Evolutionary conservation across 2,888 invertebrate genomes (phyloP).

Genomic region (Platycheirus rosarum): DNA sequence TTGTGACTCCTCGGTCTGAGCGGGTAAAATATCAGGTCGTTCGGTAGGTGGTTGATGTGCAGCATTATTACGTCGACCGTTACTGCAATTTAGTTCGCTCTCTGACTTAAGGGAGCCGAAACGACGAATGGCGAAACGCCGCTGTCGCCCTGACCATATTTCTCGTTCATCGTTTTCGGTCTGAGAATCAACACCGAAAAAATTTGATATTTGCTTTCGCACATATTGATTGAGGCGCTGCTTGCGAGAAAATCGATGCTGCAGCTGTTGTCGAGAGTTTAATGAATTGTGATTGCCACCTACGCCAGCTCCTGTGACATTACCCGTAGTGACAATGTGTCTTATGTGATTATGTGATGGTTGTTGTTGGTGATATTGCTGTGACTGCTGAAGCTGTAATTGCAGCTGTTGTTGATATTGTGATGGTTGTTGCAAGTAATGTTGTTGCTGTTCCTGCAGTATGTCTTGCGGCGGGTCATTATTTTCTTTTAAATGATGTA

Average conservation of each 20-base stretch:
- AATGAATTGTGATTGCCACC: slow-evolving; percentile 74
- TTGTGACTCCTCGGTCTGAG: slow-evolving; percentile 77
- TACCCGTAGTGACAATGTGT: slow-evolving; percentile 48
- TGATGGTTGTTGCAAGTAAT: slow-evolving; percentile 19
- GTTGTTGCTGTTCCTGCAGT: slow-evolving; percentile 48
- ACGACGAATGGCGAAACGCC: slow-evolving; percentile 81
- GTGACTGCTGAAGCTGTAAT: slow-evolving; percentile 54
- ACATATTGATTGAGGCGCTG: slow-evolving; percentile 81
- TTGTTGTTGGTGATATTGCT: slow-evolving; percentile 58
- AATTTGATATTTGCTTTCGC: slow-evolving; percentile 80
- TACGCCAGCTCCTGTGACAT: slow-evolving; percentile 8
- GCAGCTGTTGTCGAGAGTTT: slow-evolving; percentile 75
- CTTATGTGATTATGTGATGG: slow-evolving; percentile 48
- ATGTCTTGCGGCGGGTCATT: slow-evolving; percentile 58
- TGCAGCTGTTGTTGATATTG: slow-evolving; percentile 61
- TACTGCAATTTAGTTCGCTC: slow-evolving; percentile 60
- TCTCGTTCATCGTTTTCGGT: slow-evolving; percentile 79
- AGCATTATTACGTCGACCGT: slow-evolving; percentile 68
- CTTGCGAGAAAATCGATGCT: slow-evolving; percentile 77
- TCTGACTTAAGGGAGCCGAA: slow-evolving; percentile 78
- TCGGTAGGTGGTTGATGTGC: slow-evolving; percentile 76
- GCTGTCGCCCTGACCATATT: slow-evolving; percentile 81
- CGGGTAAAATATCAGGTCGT: slow-evolving; percentile 82
- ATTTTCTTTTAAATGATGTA: slow-evolving; percentile 47
- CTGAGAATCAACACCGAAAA: slow-evolving; percentile 81